These are phyloP conservation scores for Pelmatolapia mariae DNA, from an alignment of 2,113 vertebrate genomes.

Conservation along the genomic window DNA sequence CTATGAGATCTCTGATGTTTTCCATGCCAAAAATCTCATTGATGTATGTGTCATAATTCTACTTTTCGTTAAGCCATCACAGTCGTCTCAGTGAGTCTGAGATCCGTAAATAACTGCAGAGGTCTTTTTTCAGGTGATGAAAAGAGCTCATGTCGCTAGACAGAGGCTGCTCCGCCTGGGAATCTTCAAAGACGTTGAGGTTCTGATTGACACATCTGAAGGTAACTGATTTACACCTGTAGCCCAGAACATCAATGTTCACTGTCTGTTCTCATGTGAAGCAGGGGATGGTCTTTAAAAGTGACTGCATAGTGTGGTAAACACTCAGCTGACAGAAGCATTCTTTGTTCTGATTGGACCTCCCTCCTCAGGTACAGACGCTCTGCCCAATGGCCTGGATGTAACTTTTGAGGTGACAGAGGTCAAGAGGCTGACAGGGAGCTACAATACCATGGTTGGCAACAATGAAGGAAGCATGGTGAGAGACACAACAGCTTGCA, in stretches of 20 bases:
- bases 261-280: too few species aligned
- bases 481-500: conserved; percentile 14
- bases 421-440: conserved; percentile 87
- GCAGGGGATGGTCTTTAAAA: not conserved
- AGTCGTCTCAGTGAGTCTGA: too few species aligned
- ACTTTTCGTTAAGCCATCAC: too few species aligned
- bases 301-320: not conserved
- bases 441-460: conserved; percentile 98
- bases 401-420: conserved; percentile 92
- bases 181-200: conserved; percentile 92
- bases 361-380: conserved; percentile 76
- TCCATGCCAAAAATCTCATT: conserved; percentile 90
- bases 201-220: conserved; percentile 89
- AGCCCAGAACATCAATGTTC: too few species aligned
- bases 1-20: conserved; percentile 89
- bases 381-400: conserved; percentile 89
- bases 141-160: conserved; percentile 85
- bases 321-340: not conserved
- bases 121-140: conserved; percentile 80
- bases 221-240: conserved; percentile 62
- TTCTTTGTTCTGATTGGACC: not conserved
- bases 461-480: conserved; percentile 99
- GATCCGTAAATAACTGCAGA: not conserved
- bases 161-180: conserved; percentile 88
- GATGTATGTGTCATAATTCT: conserved; percentile 74